phyloP scores from a whole-genome alignment of 2,113 vertebrate genomes.

The Empidonax traillii region DNA sequence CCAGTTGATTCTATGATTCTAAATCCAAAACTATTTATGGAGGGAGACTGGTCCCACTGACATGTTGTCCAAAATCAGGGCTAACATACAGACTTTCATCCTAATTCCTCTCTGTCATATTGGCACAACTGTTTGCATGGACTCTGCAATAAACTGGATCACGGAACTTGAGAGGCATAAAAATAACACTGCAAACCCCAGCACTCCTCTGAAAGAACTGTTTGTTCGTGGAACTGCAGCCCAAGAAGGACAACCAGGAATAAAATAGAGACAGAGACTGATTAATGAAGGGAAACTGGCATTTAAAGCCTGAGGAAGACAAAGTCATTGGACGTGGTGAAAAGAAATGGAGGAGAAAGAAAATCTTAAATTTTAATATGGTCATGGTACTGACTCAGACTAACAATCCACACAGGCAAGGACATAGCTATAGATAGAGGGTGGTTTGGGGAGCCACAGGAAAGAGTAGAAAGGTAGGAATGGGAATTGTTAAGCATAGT shows the following conservation, averaged over 20 bases:
- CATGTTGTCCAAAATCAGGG: neutral
- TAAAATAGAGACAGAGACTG: neutral
- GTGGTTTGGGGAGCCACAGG: neutral
- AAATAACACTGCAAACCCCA: neutral
- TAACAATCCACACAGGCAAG: neutral
- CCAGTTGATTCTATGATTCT: too few relatives aligned
- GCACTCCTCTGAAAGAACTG: neutral
- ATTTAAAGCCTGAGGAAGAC: neutral
- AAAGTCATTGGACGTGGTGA: neutral
- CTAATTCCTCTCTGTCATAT: accelerated
- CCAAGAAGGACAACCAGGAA: neutral
- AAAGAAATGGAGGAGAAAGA: neutral
- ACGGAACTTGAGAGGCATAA: neutral
- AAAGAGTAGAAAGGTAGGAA: neutral
- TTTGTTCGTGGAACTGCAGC: neutral
- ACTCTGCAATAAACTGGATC: neutral
- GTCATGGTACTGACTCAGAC: neutral
- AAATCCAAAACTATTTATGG: neutral
- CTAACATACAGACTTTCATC: neutral
- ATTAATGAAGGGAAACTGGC: neutral
- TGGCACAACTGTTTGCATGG: neutral
- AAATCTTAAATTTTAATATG: neutral
- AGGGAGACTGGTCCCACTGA: neutral
- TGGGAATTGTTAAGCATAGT: neutral
- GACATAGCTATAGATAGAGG: neutral